Conservation (phyloP, 1,140 invertebrate genomes). For the Zaprionus taronus region DNA sequence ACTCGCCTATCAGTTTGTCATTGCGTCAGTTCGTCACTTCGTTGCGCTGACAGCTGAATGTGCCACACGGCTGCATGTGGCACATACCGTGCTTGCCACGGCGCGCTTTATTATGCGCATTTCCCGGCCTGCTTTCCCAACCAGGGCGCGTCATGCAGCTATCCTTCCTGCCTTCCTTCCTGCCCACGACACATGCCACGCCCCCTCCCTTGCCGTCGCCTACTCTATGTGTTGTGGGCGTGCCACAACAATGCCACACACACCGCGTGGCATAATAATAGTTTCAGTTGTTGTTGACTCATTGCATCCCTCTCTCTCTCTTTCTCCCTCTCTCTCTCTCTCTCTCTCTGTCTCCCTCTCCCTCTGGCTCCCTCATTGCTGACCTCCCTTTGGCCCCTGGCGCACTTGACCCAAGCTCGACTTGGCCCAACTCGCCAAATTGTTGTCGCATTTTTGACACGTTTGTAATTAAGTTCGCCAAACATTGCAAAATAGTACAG, state of each 20-base stretch:
- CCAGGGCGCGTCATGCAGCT: slow-evolving; percentile 4
- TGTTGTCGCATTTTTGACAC: slow-evolving; percentile 7
- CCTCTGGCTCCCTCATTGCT: background rate
- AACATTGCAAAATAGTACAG: background rate
- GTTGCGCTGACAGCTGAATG: slow-evolving; percentile 31
- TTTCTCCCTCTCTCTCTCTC: background rate
- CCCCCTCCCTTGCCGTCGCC: slow-evolving; percentile 2
- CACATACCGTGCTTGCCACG: slow-evolving; percentile 64
- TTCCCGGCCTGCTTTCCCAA: slow-evolving; percentile 26
- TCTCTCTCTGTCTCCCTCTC: background rate
- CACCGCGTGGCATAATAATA: slow-evolving; percentile 42
- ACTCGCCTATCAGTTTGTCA: slow-evolving; percentile 13
- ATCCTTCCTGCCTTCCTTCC: slow-evolving; percentile 18
- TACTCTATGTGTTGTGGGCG: slow-evolving; percentile 41
- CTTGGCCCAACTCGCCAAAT: slow-evolving; percentile 8
- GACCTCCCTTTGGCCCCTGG: slow-evolving; percentile 42
- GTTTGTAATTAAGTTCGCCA: slow-evolving; percentile 1
- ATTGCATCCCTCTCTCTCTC: background rate
- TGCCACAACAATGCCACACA: slow-evolving; percentile 50
- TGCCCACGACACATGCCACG: slow-evolving; percentile 18
- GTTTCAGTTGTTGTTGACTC: slow-evolving; percentile 11
- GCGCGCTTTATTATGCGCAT: slow-evolving; percentile 73
- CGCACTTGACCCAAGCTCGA: slow-evolving; percentile 64
- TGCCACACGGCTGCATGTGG: slow-evolving; percentile 46
- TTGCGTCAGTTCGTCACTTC: background rate